phyloP scores from a whole-genome alignment of 1,140 invertebrate genomes.

The Monochamus saltuarius region DNA sequence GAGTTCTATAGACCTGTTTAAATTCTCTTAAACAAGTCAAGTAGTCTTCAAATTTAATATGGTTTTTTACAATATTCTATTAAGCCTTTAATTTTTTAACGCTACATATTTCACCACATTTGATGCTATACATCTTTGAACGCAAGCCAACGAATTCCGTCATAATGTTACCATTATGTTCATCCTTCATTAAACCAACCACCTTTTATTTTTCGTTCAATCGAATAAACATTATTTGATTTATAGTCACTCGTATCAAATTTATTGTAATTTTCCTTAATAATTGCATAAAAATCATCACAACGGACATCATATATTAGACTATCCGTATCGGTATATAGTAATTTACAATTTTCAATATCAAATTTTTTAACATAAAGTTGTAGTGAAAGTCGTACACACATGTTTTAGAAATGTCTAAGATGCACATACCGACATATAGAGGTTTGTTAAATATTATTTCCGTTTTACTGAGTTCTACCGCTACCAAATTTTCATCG shows the following conservation, averaged over 20 bases:
- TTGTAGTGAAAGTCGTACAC: conserved; percentile 46
- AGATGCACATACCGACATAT: conserved; percentile 38
- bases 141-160: too few species aligned
- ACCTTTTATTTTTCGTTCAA: too few species aligned
- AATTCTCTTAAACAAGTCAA: too few species aligned
- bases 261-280: not conserved
- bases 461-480: conserved; percentile 42
- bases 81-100: not conserved
- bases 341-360: conserved; percentile 30
- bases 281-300: not conserved
- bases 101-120: not conserved
- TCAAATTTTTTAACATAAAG: conserved; percentile 33
- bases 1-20: not conserved
- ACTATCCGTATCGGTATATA: conserved; percentile 52
- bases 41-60: too few species aligned
- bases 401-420: conserved; percentile 44
- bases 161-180: too few species aligned
- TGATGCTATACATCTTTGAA: too few species aligned
- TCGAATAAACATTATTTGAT: too few species aligned
- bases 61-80: not conserved
- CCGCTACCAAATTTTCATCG: conserved; percentile 43
- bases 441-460: conserved; percentile 49
- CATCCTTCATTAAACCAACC: too few species aligned
- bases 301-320: conserved; percentile 43
- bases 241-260: too few species aligned